Base-by-base conservation (phyloP, 92 coral and sea anemone species). In the Parazoanthus swiftii region DNA sequence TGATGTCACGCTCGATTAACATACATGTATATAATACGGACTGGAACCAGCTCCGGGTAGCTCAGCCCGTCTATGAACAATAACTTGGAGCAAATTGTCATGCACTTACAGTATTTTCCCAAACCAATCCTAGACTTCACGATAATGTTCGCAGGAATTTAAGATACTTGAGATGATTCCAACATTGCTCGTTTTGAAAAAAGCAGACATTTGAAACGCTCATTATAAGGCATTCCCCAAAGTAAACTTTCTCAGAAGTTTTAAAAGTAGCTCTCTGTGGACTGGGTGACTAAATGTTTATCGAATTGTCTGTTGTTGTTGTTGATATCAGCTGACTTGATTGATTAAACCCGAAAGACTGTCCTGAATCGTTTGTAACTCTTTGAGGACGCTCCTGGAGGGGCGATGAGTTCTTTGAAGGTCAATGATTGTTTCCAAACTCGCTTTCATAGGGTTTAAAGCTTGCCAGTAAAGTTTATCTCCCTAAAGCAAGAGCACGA, bases 391-490 rank as follows among this genome's bases (percentile, higher is more conserved):
- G 15, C 66, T 51, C 77, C 71, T 48, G 13, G 87, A 84, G 46
- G 87, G 87, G 44, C 68, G 87, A 54, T 71, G 36, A 7, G 3
- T 84, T 54, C 54, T 48, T 54, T 48, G 38, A 4, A 84, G 87
- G 25, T 5, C 13, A 48, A 84, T 15, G 59, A 84, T 84, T 73
- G 67, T 46, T 20, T 71, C 79, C 79, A 71, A 29, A 72, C 44
- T 71, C 26, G 66, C 29, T 48, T 71, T 84, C 77, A 84, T 44
- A 38, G 87, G 77, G 29, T 71, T 84, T 72, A 84, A 25, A 3
- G 87, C 79, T 84, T 84, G 87, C 66, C 78, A 25, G 67, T 84
- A 84, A 70, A 71, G 78, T 78, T 71, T 42, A 35, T 84, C 87
- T 70, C 78, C 87, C 87, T 84, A 68, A 50, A 76, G 51, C 44